A percentile compares a stretch with the other conserved stretches of the same genome.
Conservation (phyloP, 2,113 vertebrate species). For the Semicossyphus pulcher region DNA sequence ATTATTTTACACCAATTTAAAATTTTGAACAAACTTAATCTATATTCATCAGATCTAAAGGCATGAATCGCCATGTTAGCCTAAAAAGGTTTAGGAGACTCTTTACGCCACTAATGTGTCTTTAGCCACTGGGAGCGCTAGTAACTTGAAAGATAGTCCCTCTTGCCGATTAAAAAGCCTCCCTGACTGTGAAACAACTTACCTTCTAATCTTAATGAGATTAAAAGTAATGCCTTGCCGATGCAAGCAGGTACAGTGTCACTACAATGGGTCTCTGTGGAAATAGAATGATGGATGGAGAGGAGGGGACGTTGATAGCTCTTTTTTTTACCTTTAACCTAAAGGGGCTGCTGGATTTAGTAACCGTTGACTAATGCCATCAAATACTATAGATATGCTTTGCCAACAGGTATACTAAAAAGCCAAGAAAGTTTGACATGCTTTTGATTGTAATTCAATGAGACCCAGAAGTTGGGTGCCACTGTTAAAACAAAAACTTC, state of each 20-base stretch:
- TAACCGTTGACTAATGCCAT: slow-evolving; percentile 69
- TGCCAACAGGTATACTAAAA: slow-evolving; percentile 46
- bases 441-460: slow-evolving; percentile 53
- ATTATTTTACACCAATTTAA: no score
- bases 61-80: not conserved
- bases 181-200: slow-evolving; percentile 27
- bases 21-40: not conserved
- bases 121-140: slow-evolving; percentile 15
- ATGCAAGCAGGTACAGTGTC: slow-evolving; percentile 1
- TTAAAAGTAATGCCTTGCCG: slow-evolving; percentile 58
- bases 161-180: slow-evolving; percentile 43
- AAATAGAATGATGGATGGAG: slow-evolving; percentile 19
- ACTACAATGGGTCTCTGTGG: not conserved
- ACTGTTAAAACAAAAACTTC: slow-evolving; percentile 6
- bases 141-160: slow-evolving; percentile 40
- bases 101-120: slow-evolving; percentile 1
- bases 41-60: not conserved
- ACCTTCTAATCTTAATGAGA: slow-evolving; percentile 66
- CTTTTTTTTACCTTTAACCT: slow-evolving; percentile 67
- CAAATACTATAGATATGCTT: slow-evolving; percentile 68
- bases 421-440: slow-evolving; percentile 51
- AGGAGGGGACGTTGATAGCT: slow-evolving; percentile 10
- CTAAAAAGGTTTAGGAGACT: slow-evolving; percentile 40
- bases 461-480: slow-evolving; percentile 25
- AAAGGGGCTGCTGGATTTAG: slow-evolving; percentile 64